Evolutionary conservation across 2,113 vertebrate genomes (phyloP).

Genomic region (Eubucco bourcierii): DNA sequence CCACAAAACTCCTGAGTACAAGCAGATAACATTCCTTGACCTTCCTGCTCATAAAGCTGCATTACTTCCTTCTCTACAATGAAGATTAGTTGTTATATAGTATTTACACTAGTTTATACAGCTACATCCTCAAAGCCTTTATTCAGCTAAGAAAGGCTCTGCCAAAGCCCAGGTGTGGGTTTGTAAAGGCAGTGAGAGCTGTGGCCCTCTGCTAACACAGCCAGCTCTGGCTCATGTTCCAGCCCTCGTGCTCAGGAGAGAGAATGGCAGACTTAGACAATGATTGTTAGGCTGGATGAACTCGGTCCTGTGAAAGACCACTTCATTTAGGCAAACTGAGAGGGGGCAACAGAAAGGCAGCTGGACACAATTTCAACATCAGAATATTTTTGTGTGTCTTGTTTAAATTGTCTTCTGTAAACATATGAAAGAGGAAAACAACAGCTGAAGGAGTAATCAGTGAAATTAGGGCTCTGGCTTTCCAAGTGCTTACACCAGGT

Average conservation of each 20-base stretch:
- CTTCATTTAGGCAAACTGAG: rapidly evolving
- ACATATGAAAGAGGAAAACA: neutral
- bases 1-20: conserved; percentile 24
- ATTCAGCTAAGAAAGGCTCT: neutral
- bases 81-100: conserved; percentile 40
- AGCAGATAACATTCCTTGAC: conserved; percentile 47
- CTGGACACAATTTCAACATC: neutral
- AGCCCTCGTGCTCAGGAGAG: rapidly evolving
- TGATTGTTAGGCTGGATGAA: neutral
- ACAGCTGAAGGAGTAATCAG: neutral
- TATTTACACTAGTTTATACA: conserved; percentile 54
- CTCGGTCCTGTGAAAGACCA: neutral
- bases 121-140: conserved; percentile 41
- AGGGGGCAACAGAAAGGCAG: neutral
- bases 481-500: neutral
- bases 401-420: neutral
- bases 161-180: neutral
- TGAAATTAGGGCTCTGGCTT: neutral
- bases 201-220: neutral
- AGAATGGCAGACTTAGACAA: neutral
- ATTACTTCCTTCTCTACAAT: conserved; percentile 47
- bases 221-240: neutral
- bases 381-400: neutral
- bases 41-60: conserved; percentile 51
- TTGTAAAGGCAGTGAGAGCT: neutral